Evolutionary conservation across 2,113 vertebrate genomes (phyloP), one percentile per base, ranked within the genome.

Genomic region (Manacus vitellinus): DNA sequence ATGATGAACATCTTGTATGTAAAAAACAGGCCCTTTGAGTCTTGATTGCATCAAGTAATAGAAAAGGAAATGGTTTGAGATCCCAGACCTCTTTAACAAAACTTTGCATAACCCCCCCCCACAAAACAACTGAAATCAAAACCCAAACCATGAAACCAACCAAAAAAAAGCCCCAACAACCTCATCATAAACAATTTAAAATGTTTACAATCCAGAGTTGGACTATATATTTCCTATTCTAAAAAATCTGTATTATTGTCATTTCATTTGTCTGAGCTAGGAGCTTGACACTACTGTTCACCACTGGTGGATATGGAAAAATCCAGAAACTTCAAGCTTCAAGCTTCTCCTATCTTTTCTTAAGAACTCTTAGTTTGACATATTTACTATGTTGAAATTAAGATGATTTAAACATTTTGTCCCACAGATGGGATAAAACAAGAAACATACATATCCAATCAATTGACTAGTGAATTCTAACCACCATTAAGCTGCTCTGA

Each of bases 121-220:
- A 2, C 9, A 13, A 23, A 59, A 44, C 2, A 54, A 43, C 65
- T 12, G 35, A 77, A 70, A 44, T 31, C 21, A 70, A 52, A 8
- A 4, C 4, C 33, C 10, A n/a, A 52, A 28, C 28, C 10, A 44
- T 17, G 15, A 10, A 44, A 65, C 4, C 4, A 63, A 55, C 8
- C 17, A 47, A 8, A 25, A 23, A 43, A 37, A 28, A 0, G 8
- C 1, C 5, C 8, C 46, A 62, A 31, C 11, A 43, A 21, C 4
- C 18, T 55, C 41, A 14, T 2, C 10, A 49, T 4, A 25, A 56
- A 17, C 16, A 54, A 28, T 13, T 52, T 30, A 10, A 71, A 72
- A 47, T 67, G 14, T 79, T 6, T 72, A 8, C 30, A 73, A 14
- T 30, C 18, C 14, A 8, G 4, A 4, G 0, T 76, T 74, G 11